phyloP scores from a whole-genome alignment of 2,113 vertebrate species.

The Corydoras maculifer region DNA sequence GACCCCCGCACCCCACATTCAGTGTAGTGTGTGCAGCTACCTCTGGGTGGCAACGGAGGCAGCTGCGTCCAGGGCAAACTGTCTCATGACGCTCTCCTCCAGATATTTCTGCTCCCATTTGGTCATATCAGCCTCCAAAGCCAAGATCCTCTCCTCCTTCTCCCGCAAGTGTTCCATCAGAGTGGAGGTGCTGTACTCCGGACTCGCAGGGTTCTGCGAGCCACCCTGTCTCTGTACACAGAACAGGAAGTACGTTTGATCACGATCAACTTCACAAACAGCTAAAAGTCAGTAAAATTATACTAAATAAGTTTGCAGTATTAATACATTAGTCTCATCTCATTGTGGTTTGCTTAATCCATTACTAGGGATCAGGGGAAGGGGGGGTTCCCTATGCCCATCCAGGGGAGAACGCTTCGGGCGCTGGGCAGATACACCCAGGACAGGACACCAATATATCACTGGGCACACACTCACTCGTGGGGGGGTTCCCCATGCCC shows the following conservation, averaged over 20 bases:
- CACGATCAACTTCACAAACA: neutral
- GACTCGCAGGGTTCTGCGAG: slow-evolving; percentile 61
- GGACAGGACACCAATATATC: too few species aligned
- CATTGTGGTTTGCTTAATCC: too few species aligned
- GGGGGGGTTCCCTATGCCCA: too few species aligned
- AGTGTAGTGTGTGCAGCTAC: slow-evolving; percentile 10
- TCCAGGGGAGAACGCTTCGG: too few species aligned
- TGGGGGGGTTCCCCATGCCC: too few species aligned
- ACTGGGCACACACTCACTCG: too few species aligned
- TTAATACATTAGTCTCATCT: too few species aligned
- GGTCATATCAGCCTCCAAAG: slow-evolving; percentile 97
- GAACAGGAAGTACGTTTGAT: neutral
- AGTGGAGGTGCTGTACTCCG: slow-evolving; percentile 78
- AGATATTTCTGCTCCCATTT: slow-evolving; percentile 99
- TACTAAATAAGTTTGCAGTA: neutral
- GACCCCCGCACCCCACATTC: neutral
- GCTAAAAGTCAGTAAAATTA: neutral
- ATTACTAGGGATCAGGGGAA: too few species aligned
- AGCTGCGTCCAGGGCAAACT: slow-evolving; percentile 92
- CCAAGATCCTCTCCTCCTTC: slow-evolving; percentile 93
- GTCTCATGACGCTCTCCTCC: slow-evolving; percentile 97
- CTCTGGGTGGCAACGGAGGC: slow-evolving; percentile 81
- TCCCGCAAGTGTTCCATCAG: slow-evolving; percentile 96
- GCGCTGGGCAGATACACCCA: too few species aligned
- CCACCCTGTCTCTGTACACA: slow-evolving; percentile 77